These are phyloP conservation scores for Tangachromis dhanisi DNA, from an alignment of 2,113 vertebrate species.

Conservation along the genomic window DNA sequence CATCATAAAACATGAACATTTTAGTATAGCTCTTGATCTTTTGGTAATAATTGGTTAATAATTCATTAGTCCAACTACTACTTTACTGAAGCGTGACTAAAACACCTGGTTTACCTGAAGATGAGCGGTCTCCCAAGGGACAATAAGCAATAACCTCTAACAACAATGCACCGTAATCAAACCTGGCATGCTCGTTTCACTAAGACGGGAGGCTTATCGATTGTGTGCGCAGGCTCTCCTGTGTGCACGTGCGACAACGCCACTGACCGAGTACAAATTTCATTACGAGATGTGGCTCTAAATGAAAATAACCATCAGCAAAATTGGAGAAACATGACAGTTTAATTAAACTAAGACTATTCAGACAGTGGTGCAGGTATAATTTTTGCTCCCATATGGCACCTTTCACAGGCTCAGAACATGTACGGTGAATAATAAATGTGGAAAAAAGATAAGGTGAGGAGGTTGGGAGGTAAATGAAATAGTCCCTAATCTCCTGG, in stretches of 20 bases:
- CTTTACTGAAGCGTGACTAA: neutral
- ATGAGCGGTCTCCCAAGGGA: neutral
- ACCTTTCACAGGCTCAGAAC: neutral
- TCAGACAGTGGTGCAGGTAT: neutral
- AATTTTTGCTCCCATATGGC: conserved; percentile 22
- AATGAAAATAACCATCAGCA: conserved; percentile 46
- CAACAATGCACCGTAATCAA: neutral
- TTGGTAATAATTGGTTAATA: neutral
- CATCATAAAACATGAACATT: neutral
- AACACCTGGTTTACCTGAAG: neutral
- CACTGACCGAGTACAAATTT: conserved; percentile 1
- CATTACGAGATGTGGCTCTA: neutral
- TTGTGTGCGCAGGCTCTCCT: neutral
- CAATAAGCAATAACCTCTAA: neutral
- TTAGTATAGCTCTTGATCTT: neutral
- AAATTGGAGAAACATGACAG: conserved; percentile 46
- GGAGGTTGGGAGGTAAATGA: neutral
- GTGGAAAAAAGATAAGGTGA: neutral
- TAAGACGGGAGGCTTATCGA: neutral
- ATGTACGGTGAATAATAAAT: neutral
- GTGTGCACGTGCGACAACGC: neutral
- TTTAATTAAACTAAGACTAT: conserved; percentile 52
- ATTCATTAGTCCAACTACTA: neutral
- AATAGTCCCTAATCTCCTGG: neutral
- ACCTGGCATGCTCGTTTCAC: neutral